Evolutionary conservation across 1,140 invertebrate species (phyloP).

Genomic region (Agraylea sexmaculata): DNA sequence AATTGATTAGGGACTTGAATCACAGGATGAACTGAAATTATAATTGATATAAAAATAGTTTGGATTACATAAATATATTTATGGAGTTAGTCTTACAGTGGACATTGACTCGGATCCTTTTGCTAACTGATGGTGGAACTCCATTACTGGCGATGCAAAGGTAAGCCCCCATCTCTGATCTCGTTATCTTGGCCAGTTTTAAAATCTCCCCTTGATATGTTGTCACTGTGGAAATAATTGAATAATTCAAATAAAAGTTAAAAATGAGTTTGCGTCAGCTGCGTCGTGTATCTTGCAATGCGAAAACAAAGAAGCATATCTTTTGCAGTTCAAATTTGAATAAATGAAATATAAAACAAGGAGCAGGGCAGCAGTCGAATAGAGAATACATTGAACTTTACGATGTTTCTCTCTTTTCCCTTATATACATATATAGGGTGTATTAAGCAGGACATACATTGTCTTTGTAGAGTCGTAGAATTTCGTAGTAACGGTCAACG

Average conservation of each 20-base stretch:
- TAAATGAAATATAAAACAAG: constrained; percentile 20
- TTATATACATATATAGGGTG: too few relatives aligned
- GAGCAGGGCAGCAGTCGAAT: too few relatives aligned
- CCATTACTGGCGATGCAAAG: constrained; percentile 73
- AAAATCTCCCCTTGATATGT: constrained; percentile 62
- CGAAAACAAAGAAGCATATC: too few relatives aligned
- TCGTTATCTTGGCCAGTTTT: constrained; percentile 66
- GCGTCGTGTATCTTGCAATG: too few relatives aligned
- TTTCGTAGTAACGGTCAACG: too few relatives aligned
- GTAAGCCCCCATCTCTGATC: constrained; percentile 80
- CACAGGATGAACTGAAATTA: constrained; percentile 59
- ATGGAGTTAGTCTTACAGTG: constrained; percentile 60
- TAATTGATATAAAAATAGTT: background rate
- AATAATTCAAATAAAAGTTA: too few relatives aligned
- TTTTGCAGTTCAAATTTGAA: constrained; percentile 18
- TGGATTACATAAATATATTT: background rate
- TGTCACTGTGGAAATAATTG: constrained; percentile 43
- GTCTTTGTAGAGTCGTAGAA: too few relatives aligned
- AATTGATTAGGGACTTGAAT: constrained; percentile 75
- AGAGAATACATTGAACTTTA: too few relatives aligned
- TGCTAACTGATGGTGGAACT: constrained; percentile 70
- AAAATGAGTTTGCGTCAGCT: too few relatives aligned
- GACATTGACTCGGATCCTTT: constrained; percentile 70
- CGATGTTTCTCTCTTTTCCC: too few relatives aligned
- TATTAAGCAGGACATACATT: too few relatives aligned